A percentile compares a stretch with the other conserved stretches of the same genome.
Evolutionary conservation across 2,113 vertebrate species (phyloP).

Genomic region (Bolborhynchus lineola): DNA sequence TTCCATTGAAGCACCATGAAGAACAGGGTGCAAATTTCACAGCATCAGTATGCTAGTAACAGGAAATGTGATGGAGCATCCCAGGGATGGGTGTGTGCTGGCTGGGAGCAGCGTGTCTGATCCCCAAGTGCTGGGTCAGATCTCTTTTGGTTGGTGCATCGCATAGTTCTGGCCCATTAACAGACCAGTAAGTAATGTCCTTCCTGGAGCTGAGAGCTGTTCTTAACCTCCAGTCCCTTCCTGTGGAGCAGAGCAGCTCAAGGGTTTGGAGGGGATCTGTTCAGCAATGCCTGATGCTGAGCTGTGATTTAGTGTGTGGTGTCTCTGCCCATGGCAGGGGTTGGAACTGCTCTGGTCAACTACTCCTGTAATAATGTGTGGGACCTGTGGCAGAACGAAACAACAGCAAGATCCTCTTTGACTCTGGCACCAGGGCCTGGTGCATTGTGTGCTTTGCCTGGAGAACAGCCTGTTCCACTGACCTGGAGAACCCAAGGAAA

Average conservation of each 20-base stretch:
- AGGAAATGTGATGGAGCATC: background rate
- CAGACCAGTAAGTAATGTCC: background rate
- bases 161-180: background rate
- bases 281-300: background rate
- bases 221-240: background rate
- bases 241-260: background rate
- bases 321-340: background rate
- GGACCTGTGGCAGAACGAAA: background rate
- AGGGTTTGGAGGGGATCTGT: background rate
- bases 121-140: background rate
- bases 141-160: background rate
- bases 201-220: background rate
- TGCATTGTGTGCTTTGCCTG: background rate
- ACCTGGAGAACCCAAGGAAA: background rate
- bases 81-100: background rate
- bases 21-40: background rate
- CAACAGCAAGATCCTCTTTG: background rate
- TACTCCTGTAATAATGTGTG: fast-evolving
- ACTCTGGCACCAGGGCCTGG: fast-evolving
- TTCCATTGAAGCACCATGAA: background rate
- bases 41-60: background rate
- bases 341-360: fast-evolving
- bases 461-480: background rate
- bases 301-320: background rate
- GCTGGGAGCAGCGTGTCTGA: background rate